phyloP scores from a whole-genome alignment of 2,888 invertebrate species.

The Cyrtodaria siliqua region DNA sequence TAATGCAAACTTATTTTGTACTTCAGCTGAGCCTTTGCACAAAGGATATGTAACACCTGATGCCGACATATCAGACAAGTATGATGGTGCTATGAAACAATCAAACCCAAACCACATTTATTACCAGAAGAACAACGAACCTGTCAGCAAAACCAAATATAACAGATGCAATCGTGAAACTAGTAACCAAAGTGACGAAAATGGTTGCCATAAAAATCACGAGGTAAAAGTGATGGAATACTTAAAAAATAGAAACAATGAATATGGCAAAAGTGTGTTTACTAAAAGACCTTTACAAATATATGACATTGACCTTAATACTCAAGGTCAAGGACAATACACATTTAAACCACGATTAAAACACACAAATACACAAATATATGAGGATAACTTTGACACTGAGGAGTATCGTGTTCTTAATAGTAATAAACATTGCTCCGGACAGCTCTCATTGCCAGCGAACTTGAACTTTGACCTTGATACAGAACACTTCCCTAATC shows the following conservation, averaged over 20 bases:
- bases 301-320: slow-evolving; percentile 17
- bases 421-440: slow-evolving; percentile 50
- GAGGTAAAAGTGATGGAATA: too few relatives aligned
- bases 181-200: neutral
- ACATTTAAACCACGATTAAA: slow-evolving; percentile 53
- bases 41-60: slow-evolving; percentile 17
- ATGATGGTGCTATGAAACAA: neutral
- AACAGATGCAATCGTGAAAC: neutral
- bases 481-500: slow-evolving; percentile 33
- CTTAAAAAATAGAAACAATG: too few relatives aligned
- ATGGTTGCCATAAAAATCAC: neutral
- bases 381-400: slow-evolving; percentile 10
- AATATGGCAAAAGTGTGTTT: too few relatives aligned
- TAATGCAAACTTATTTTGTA: too few relatives aligned
- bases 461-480: slow-evolving; percentile 51
- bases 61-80: too few relatives aligned
- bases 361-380: slow-evolving; percentile 13
- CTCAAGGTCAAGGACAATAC: slow-evolving; percentile 28
- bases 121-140: neutral
- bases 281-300: slow-evolving; percentile 15
- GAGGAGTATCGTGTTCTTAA: slow-evolving; percentile 36
- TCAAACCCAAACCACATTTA: neutral
- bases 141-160: neutral
- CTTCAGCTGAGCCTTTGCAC: slow-evolving; percentile 27
- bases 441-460: slow-evolving; percentile 36